Evolutionary conservation across 2,797 vertebrate genomes (phyloP), one percentile per base, ranked within the genome.

Genomic region (Rhyacichthys aspro): DNA sequence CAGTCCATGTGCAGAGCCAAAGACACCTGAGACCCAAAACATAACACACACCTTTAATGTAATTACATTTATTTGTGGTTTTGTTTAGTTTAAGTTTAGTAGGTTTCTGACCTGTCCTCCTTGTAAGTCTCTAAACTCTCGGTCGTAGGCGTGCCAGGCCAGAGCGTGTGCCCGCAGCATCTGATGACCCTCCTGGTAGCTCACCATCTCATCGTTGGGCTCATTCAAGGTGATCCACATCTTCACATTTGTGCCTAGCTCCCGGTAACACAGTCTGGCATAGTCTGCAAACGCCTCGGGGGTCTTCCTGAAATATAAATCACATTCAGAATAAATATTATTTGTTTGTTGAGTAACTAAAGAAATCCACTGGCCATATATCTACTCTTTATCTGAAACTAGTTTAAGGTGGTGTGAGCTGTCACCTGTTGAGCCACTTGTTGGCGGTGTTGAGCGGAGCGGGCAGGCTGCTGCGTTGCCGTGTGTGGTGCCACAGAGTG

Each of bases 151-250:
- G 15, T 36, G 95, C 97, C 97, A 99, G 0, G 92, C 94, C 79
- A 92, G 71, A 0, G 95, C 96, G 36, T 99, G 98, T 0, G 96
- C 98, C 68, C 90, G 93, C 76, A 99, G 88, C 55, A 99, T 91
- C 85, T 96, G 91, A 62, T 99, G 96, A 0, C 91, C 96, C 1
- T 95, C 93, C 0, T 84, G 79, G 74, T 94, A 97, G 0, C 92
- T 94, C 62, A 96, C 82, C 63, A 92, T 92, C 67, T 94, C 91
- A 1, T 94, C 93, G 12, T 93, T 90, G 0, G 96, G 96, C 81
- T 97, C 96, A 0, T 94, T 95, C 82, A 98, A 78, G 0, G 98
- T 98, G 87, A 99, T 94, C 98, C 98, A 99, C 70, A 98, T 87
- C 85, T 94, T 95, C 39, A 99, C 93, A 3, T 91, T 74, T n/a